Evolutionary conservation across 2,888 invertebrate genomes (phyloP), one percentile per base, ranked within the genome.

Genomic region (Margaritifera margaritifera): DNA sequence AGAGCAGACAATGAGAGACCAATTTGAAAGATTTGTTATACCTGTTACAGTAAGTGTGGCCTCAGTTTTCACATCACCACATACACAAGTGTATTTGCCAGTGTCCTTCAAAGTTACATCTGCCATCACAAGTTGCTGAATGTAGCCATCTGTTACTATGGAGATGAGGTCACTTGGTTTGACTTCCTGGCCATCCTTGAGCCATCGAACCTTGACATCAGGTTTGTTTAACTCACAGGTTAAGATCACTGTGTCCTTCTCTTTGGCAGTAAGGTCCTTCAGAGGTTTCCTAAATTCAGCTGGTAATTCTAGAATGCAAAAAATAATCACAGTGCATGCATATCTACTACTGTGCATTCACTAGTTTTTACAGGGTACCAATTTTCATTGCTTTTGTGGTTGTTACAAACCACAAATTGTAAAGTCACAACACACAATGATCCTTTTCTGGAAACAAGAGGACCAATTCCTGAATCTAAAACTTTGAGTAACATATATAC

Each of bases 101-200:
- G 71, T 76, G 68, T 86, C 84, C n/a, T 82, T 83, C 51, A 84
- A 68, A 1, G 77, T 77, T 31, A 78, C 80, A 42, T 84, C 74
- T 53, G 74, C 73, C 52, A 87, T 76, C 66, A 78, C 75, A 25
- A 86, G 79, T n/a, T 77, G 78, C 62, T 85, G 82, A 8, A 65
- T 67, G 64, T 62, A 72, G 20, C 80, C 95, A 90, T 96, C 95
- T 86, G 95, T 94, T 67, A 95, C 93, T 20, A 96, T 93, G 86
- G 77, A 95, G 92, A 87, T 95, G 88, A 95, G 52, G 42, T 71
- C 95, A 95, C 95, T 95, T 61, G 95, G 95, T 84, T 94, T 94
- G 1, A 96, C 92, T 90, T 96, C 95, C 82, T 94, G 93, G 93
- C 83, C 83, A 66, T 84, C 76, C 68, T 95, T 94, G 91, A 93